Evolutionary conservation across 2,888 invertebrate genomes (phyloP), one percentile per base, ranked within the genome.

Genomic region (Eupithecia vulgata): DNA sequence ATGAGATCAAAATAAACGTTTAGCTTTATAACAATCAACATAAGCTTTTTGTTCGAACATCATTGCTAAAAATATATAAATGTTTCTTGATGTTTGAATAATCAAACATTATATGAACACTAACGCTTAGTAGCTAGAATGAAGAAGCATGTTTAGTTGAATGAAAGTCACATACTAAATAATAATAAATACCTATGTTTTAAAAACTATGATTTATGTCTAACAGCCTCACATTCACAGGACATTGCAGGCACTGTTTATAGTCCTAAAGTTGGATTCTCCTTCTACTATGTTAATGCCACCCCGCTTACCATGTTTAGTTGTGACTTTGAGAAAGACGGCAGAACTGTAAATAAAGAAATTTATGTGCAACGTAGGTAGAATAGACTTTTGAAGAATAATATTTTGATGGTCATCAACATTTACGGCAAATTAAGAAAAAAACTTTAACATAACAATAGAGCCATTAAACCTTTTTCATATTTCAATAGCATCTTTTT

Each of bases 211-310:
- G 57, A 25, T 57, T 57, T 25, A 71, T 66, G 68, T 74, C 71
- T 80, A 74, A 81, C 80, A 86, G 82, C 84, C 91, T 88, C 88
- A 91, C 88, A 88, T 90, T 85, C 92, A 65, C 65, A 94, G 93
- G 93, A 88, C 75, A 84, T 85, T 86, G 81, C 86, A 89, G 90
- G 88, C 79, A 83, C 82, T 87, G 84, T 88, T 81, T 84, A 88
- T 87, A 89, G 87, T 87, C 90, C 93, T 80, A 94, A 92, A 91
- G 80, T 93, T 82, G 94, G 94, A 85, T 92, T 91, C 82, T 82
- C 85, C 83, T 80, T 91, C 82, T 84, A 87, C 87, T 89, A 81
- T 79, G 85, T 88, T 83, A 82, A 80, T 72, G 79, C 69, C 87
- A 78, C 86, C 75, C 79, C 84, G 79, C 79, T 83, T 74, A 76